Evolutionary conservation across 2,113 vertebrate species (phyloP), one percentile per base, ranked within the genome.

Genomic region (Pandion haliaetus): DNA sequence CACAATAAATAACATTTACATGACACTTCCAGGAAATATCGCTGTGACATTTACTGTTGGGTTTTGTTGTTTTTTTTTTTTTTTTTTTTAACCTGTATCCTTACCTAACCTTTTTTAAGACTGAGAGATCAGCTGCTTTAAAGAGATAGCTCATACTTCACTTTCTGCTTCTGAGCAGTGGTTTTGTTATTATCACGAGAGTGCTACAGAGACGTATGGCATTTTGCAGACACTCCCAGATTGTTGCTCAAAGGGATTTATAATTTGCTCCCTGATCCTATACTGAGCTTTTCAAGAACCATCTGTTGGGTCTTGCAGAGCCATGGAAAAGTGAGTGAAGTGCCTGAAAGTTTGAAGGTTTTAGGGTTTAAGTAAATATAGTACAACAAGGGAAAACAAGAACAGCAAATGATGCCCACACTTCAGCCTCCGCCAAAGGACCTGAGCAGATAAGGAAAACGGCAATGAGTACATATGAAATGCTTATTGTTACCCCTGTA

Each of bases 1-100:
- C 95, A 96, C 40, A 87, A 96, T 69, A 95, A 98, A 88, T 97
- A 97, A 95, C 86, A 96, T 95, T 96, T 96, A 85, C 79, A 54
- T 50, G 90, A 85, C 69, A 92, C 83, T 58, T 82, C 54, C 59
- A 96, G 95, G 84, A 98, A 98, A 98, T 97, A 97, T 73, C 5
- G 7, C 74, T 6, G 29, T 96, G 97, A 96, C 86, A 96, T 97
- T 98, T 98, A 84, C 78, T 83, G 81, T 65, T 91, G 36, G 18
- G 9, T 2, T 54, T 54, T 10, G 28, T 25, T 34, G 31, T 65
- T 1, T 8, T 25, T 11, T 6, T 8, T 12, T 5, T 67, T 80
- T 79, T 59, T 59, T 47, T 42, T 81, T 86, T 83, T 57, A 96
- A 66, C 69, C 78, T 50, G 28, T 94, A 69, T 96, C 95, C 91